phyloP scores from a whole-genome alignment of 2,113 vertebrate species.

The Furnarius figulus region DNA sequence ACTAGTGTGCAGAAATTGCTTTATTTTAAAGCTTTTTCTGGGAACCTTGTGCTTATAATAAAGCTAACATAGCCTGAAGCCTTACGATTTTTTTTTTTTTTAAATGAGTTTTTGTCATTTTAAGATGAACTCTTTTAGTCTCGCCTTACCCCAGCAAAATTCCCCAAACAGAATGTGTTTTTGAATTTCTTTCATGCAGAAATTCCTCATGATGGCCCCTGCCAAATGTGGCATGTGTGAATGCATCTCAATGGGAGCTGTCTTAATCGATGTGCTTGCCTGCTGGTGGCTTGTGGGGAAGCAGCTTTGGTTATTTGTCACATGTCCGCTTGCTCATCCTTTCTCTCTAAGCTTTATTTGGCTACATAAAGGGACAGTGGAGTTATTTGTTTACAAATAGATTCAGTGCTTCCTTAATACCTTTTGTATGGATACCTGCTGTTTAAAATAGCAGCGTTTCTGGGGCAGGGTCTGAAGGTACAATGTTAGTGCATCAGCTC shows the following conservation, averaged over 20 bases:
- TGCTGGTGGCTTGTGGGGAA: not conserved
- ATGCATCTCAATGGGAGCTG: constrained; percentile 22
- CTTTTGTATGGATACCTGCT: not conserved
- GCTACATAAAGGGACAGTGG: not conserved
- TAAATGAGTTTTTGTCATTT: not conserved
- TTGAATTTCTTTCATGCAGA: not conserved
- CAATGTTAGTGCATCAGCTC: not conserved
- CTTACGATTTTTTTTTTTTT: not conserved
- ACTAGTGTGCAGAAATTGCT: not conserved
- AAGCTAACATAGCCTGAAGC: not conserved
- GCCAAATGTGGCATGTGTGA: not conserved
- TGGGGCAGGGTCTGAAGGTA: not conserved
- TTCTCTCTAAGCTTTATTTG: not conserved
- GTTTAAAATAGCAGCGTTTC: not conserved
- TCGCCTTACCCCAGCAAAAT: not conserved
- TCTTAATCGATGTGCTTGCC: not conserved
- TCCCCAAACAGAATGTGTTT: not conserved
- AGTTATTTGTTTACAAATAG: not conserved
- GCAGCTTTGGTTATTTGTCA: not conserved
- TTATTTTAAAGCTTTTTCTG: not conserved
- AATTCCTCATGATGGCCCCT: not conserved
- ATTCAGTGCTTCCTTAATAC: not conserved
- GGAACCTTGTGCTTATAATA: not conserved
- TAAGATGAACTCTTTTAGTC: not conserved
- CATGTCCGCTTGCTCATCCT: not conserved